These are phyloP conservation scores for Ammospiza caudacuta DNA, from an alignment of 2,113 vertebrate genomes.

Conservation along the genomic window DNA sequence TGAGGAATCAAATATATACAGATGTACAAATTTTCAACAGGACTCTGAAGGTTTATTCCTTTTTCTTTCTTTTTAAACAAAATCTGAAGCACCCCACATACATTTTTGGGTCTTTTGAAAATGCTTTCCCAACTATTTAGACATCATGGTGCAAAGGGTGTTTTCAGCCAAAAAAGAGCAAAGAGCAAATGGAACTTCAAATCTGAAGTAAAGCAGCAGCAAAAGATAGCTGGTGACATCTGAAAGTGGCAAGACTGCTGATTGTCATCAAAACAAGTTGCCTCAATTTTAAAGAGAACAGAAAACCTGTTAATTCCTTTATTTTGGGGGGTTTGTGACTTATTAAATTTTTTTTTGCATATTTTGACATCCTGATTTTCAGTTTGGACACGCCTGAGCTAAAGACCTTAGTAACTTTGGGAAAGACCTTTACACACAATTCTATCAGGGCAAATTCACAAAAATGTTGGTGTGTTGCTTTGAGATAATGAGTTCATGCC, in stretches of 20 bases:
- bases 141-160: neutral
- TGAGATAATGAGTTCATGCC: neutral
- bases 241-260: neutral
- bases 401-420: neutral
- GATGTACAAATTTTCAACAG: neutral
- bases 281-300: neutral
- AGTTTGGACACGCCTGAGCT: neutral
- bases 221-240: neutral
- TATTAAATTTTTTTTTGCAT: neutral
- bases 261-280: neutral
- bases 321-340: rapidly evolving
- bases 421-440: neutral
- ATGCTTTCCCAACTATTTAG: neutral
- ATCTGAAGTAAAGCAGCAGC: neutral
- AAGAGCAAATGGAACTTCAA: neutral
- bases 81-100: neutral
- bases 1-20: neutral
- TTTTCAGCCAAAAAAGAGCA: neutral
- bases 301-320: neutral
- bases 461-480: neutral
- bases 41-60: neutral
- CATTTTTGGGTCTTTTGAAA: neutral
- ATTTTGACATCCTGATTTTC: neutral
- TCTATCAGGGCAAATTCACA: neutral
- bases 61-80: neutral